A percentile compares a stretch with the other conserved stretches of the same genome.
These are phyloP conservation scores for Platalea minor DNA, from an alignment of 2,797 vertebrate genomes.

Conservation along the genomic window DNA sequence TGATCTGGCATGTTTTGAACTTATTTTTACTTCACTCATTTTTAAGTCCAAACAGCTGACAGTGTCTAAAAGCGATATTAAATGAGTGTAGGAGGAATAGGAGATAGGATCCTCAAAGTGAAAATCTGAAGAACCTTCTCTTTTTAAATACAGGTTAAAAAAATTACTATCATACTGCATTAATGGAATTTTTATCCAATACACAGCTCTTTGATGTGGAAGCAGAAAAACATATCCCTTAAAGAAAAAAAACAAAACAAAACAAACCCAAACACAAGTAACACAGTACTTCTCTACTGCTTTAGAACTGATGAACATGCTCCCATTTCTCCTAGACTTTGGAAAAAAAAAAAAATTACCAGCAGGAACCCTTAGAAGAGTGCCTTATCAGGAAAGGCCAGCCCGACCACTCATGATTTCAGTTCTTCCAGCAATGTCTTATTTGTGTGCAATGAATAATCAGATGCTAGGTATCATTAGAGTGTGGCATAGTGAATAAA, in stretches of 20 bases:
- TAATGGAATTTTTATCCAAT: not conserved
- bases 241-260: not conserved
- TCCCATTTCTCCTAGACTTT: not conserved
- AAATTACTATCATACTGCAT: not conserved
- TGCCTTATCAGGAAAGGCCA: not conserved
- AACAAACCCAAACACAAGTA: not conserved
- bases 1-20: not conserved
- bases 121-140: not conserved
- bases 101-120: not conserved
- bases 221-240: not conserved
- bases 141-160: not conserved
- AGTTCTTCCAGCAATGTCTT: not conserved
- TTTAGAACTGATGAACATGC: not conserved
- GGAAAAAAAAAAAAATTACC: not conserved
- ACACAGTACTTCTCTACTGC: not conserved
- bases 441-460: conserved; percentile 5
- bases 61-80: not conserved
- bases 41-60: not conserved
- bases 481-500: not conserved
- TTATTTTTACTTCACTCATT: not conserved
- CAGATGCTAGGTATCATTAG: not conserved
- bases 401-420: not conserved
- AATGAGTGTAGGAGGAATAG: not conserved
- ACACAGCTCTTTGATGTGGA: not conserved
- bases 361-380: not conserved